Base-by-base conservation (phyloP, 2,797 vertebrate species). In the Cheirogaleus major region DNA sequence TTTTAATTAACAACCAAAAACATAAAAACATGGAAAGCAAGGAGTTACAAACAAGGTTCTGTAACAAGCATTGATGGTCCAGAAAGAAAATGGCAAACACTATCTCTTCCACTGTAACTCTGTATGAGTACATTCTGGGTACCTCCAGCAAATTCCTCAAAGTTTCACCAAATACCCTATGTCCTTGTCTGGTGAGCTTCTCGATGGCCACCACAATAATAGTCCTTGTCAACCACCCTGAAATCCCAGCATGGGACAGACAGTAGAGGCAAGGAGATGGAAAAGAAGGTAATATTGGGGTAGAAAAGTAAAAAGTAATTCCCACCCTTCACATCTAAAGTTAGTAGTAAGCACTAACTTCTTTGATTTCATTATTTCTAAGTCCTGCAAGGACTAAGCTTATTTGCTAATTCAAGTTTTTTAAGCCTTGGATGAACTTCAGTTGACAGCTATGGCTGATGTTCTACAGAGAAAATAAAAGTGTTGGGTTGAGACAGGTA, bases 1-100 rank as follows among this genome's bases (percentile, higher is more conserved):
- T 96, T 93, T 83, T 17, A 83, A 86, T 85, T 69, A 22, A 92
- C 94, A 96, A 65, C 10, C 22, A 59, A 93, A 95, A 89, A 86
- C 15, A 69, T 18, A 30, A 83, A 80, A 87, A 52, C n/a, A 86
- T 45, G 38, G 27, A 90, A 84, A 93, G 18, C 13, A 79, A 89
- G 35, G 59, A 94, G 63, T 61, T 79, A n/a, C 27, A 65, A 83
- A 93, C n/a, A 73, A 13, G 38, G 50, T 55, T 18, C 55, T 67
- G 22, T 78, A 18, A 23, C 9, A 83, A 83, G 63, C 12, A 76
- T 10, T 52, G 43, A n/a, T 81, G 27, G 55, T 84, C 35, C 30
- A 83, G 3, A 73, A 38, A 61, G 30, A 73, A 30, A 91, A 59
- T 59, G 52, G 14, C 35, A 75, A 48, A 43, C 25, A 8, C 63